A percentile compares a stretch with the other conserved stretches of the same genome.
Conservation (phyloP, 1,140 invertebrate species). For the Caenorhabditis latens region DNA sequence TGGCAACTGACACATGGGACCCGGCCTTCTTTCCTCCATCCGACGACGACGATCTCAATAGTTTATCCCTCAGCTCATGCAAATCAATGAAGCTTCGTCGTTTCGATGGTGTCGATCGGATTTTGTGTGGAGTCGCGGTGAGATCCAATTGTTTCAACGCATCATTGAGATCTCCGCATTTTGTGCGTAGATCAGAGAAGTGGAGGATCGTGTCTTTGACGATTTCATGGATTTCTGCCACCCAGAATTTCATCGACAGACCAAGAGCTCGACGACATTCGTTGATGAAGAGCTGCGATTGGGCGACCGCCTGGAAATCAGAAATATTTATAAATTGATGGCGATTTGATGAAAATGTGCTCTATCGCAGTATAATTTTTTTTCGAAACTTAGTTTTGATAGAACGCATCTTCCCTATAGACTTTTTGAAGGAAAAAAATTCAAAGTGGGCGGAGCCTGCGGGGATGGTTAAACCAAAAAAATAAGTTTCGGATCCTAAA, state of each 20-base stretch:
- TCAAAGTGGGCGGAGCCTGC: too few species aligned
- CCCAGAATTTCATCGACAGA: conserved; percentile 78
- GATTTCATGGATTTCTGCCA: conserved; percentile 77
- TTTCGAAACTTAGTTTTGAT: too few species aligned
- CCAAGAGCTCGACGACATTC: conserved; percentile 76
- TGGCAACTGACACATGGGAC: conserved; percentile 77
- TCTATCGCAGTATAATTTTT: too few species aligned
- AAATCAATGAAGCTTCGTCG: conserved; percentile 77
- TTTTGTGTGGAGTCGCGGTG: conserved; percentile 78
- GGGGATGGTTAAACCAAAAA: too few species aligned
- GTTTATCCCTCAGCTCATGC: conserved; percentile 75
- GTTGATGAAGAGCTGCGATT: conserved; percentile 77
- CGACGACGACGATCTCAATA: conserved; percentile 70
- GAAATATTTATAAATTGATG: neutral
- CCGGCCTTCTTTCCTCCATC: conserved; percentile 74
- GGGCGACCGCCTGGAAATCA: conserved; percentile 70
- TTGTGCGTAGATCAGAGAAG: conserved; percentile 74
- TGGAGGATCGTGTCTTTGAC: conserved; percentile 78
- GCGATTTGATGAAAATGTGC: neutral
- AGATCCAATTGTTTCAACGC: conserved; percentile 77
- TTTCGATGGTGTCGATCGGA: conserved; percentile 77
- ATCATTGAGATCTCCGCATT: conserved; percentile 77
- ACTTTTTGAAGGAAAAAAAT: too few species aligned
- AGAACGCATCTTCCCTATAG: too few species aligned
- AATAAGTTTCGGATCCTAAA: too few species aligned